Base-by-base conservation (phyloP, 2,888 invertebrate species). In the Kryphioiulus occultus region DNA sequence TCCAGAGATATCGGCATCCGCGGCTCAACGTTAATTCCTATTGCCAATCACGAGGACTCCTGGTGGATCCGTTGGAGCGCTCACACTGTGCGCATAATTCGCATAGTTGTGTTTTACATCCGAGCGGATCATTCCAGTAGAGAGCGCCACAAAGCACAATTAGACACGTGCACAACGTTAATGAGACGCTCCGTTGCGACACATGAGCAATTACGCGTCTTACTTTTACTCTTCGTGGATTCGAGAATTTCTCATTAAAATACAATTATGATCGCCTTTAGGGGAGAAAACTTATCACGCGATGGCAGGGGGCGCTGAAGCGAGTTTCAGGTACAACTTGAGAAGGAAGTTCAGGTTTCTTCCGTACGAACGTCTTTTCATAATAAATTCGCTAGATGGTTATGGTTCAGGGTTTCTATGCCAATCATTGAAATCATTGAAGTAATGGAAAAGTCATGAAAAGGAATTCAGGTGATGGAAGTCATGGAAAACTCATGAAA, bases 101-200 rank as follows among this genome's bases (percentile, higher is more conserved):
- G 30, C 78, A 78, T 78, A 78, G 30, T 78, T 78, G 78, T 78
- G 78, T 78, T 78, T 78, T 78, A 78, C 78, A 78, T 78, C 15
- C 15, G 78, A 78, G 78, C 30, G 78, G 78, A 78, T 78, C 30
- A 78, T 78, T 78, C 30, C 78, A 78, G 78, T 9, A 78, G 30
- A 30, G 78, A 78, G 15, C 78, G 78, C 26, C 30, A 78, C 78
- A 30, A 78, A 78, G 78, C 30, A 78, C 78, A 78, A 78, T 78
- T 78, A 78, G 78, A 78, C 78, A 78, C 78, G 78, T 78, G 78
- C 26, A 15, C 78, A 30, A 30, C 78, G 12, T 78, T 78, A 78
- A 78, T 78, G 78, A 78, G 78, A 78, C 78, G 78, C 78, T 78
- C 78, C 78, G 26, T 78, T 2, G 26, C 78, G 12, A 78, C 78